phyloP scores from a whole-genome alignment of 2,888 invertebrate genomes.

The Artemia sinica region DNA sequence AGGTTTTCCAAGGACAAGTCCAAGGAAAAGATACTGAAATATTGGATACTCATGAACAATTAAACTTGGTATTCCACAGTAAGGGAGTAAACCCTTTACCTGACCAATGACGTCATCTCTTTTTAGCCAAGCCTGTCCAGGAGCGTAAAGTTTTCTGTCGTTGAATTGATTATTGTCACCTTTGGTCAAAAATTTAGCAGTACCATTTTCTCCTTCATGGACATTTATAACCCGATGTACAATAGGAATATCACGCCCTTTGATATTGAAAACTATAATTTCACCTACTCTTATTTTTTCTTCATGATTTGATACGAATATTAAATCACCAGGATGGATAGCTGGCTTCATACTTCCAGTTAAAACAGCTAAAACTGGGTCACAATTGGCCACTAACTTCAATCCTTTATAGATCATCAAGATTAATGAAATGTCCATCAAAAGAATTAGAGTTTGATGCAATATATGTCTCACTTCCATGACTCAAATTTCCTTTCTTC shows the following conservation, averaged over 20 bases:
- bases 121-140: conserved; percentile 93
- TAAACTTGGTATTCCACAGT: conserved; percentile 95
- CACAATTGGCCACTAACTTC: conserved; percentile 97
- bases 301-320: conserved; percentile 88
- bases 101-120: conserved; percentile 95
- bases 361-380: conserved; percentile 70
- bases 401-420: conserved; percentile 50
- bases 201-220: conserved; percentile 78
- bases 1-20: no score
- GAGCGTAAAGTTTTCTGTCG: conserved; percentile 93
- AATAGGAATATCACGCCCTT: conserved; percentile 92
- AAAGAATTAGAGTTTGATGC: no score
- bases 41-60: conserved; percentile 99
- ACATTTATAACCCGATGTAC: conserved; percentile 90
- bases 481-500: no score
- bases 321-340: conserved; percentile 88
- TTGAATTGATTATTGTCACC: conserved; percentile 99
- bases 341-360: conserved; percentile 99
- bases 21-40: conserved; percentile 77
- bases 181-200: conserved; percentile 93
- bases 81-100: conserved; percentile 87
- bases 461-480: no score
- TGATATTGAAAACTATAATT: conserved; percentile 94
- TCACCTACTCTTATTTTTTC: conserved; percentile 93
- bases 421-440: no score